Evolutionary conservation across 2,888 invertebrate species (phyloP).

Genomic region (Ernsta delagoae): DNA sequence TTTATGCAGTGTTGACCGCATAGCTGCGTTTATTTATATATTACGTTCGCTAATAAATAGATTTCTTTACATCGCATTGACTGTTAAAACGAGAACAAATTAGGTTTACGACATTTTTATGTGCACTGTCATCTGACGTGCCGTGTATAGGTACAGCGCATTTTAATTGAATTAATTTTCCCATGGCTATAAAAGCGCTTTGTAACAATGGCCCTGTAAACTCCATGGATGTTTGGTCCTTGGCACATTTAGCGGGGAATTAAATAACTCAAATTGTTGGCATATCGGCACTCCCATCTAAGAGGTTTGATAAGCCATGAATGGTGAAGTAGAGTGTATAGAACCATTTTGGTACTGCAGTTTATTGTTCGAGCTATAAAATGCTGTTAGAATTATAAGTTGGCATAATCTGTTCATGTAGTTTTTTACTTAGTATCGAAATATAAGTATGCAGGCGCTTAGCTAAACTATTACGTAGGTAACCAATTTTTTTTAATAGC

Average conservation of each 20-base stretch:
- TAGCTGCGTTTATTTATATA: neutral
- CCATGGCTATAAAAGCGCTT: conserved; percentile 59
- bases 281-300: conserved; percentile 57
- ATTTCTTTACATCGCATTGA: neutral
- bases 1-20: neutral
- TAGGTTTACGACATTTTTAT: conserved; percentile 36
- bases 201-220: conserved; percentile 47
- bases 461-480: too few relatives aligned
- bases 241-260: conserved; percentile 65
- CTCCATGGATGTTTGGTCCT: conserved; percentile 54
- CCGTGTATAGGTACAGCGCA: conserved; percentile 41
- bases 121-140: conserved; percentile 16
- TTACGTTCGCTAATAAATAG: neutral
- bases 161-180: conserved; percentile 71
- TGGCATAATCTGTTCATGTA: too few relatives aligned
- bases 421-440: too few relatives aligned
- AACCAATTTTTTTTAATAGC: too few relatives aligned
- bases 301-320: conserved; percentile 38
- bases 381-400: too few relatives aligned
- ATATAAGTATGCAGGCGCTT: too few relatives aligned
- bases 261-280: conserved; percentile 49
- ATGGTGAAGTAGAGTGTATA: neutral
- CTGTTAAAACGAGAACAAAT: conserved; percentile 29
- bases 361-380: too few relatives aligned
- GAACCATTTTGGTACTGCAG: too few relatives aligned